Evolutionary conservation across 2,113 vertebrate species (phyloP), one percentile per base, ranked within the genome.

Genomic region (Engraulis encrasicolus): DNA sequence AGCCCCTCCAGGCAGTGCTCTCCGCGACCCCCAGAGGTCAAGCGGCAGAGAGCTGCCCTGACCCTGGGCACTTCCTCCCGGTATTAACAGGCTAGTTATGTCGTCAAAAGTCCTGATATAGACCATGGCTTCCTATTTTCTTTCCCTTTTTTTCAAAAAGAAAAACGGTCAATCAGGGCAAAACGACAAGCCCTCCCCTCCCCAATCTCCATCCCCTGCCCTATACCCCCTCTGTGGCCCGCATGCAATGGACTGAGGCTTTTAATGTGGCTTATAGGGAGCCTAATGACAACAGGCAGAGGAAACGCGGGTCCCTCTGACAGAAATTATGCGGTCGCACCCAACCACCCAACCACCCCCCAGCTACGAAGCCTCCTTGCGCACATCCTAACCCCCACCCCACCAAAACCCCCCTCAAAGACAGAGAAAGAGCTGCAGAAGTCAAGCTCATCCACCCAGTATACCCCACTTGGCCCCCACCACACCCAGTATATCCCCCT

Each of bases 11-110:
- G 92, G 95, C 95, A 95, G 95, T 95, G 97, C 96, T 97, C 96
- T 91, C 92, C 90, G 90, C 90, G 90, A 78, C 94, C 97, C 96
- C 96, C 89, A 1, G 45, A 84, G 97, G 97, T 98, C 96, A 97
- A 89, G 83, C 90, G 92, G 89, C 96, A 93, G 95, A 95, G 94
- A 95, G 93, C 92, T 91, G n/a, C 92, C 82, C 93, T 96, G 96
- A 97, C 97, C 96, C 90, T 90, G 92, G 94, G 95, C 93, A 96
- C 95, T 98, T 98, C 96, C 97, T 96, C 91, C 81, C 91, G 92
- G 95, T 96, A 94, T 89, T 95, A 97, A 95, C 94, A 91, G 93
- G 92, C 91, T 93, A 83, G 91, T 91, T 96, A 95, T 88, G 93
- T 91, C 87, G 92, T 95, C 93, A 94, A 92, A 92, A 91, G 89